Percentiles rank a stretch among this genome's conserved stretches.
Conservation (phyloP, 2,797 vertebrate species). For the Acropternis orthonyx region DNA sequence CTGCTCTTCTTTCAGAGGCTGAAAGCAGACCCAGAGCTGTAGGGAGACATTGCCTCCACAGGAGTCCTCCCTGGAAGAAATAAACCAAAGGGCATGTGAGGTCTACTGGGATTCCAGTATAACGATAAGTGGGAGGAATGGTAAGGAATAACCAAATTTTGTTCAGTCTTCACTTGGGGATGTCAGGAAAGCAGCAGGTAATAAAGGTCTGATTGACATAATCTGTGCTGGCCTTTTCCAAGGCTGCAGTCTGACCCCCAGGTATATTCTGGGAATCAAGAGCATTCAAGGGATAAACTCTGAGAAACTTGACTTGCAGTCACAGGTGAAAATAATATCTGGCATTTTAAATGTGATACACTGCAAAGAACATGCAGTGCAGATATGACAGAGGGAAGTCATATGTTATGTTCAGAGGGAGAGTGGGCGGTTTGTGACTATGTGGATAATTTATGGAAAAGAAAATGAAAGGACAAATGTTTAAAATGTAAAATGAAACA, state of each 20-base stretch:
- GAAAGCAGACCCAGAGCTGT: constrained; percentile 70
- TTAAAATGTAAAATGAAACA: background rate
- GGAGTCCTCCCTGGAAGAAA: constrained; percentile 66
- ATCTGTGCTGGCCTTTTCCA: background rate
- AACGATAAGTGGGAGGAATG: constrained; percentile 79
- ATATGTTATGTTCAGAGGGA: background rate
- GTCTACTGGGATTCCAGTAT: constrained; percentile 73
- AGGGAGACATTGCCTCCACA: constrained; percentile 41
- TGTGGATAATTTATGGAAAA: background rate
- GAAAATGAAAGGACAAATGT: background rate
- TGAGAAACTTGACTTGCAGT: background rate
- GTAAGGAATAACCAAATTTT: constrained; percentile 65
- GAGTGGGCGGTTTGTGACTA: background rate
- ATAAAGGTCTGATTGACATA: background rate
- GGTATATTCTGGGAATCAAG: background rate
- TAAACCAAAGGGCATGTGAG: constrained; percentile 51
- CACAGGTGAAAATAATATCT: background rate
- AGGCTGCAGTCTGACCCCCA: background rate
- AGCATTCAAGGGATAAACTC: background rate
- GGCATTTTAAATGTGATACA: background rate
- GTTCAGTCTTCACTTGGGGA: background rate
- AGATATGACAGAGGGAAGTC: background rate
- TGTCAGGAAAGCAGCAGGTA: background rate
- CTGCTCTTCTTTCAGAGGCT: constrained; percentile 70
- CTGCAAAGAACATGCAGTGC: background rate